Evolutionary conservation across 2,888 invertebrate genomes (phyloP), one percentile per base, ranked within the genome.

Genomic region (Melipona bicolor): DNA sequence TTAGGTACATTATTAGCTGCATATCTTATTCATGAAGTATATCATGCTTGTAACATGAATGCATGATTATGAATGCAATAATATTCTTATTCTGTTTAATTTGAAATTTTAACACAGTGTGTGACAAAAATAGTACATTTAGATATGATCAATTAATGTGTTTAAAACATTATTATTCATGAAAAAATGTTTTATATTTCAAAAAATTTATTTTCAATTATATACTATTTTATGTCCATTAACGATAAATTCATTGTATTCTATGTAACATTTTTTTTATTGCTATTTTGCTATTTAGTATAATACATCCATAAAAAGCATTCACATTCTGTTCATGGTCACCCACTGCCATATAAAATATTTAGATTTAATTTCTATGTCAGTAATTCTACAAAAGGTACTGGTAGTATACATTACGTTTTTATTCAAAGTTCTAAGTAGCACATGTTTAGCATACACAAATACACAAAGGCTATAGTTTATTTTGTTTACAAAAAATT

Each of bases 281-380:
- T 52, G 52, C 17, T 19, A 52, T 27, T 36, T 64, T 83, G 56
- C 43, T 43, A 43, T 43, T 43, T 64, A 67, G 54, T 56, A 71
- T 70, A 77, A 82, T 67, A 70, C 67, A 67, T 84, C 61, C 69
- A 77, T 80, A 77, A 70, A 83, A 75, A 80, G 83, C 68, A 86
- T 67, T 85, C 76, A 84, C 79, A 80, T 88, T 86, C 64, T 79
- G 73, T 49, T 81, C 84, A 77, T 80, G 79, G 62, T 77, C 71
- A 83, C 64, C 80, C 69, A 75, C 27, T 80, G 27, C 78, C 74
- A 77, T 82, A 78, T 81, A 79, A 59, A 77, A 81, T 59, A 56
- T 72, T 69, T 86, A 83, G 75, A 75, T 32, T 65, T 79, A 43
- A 79, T 72, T 80, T 81, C 69, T 76, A 21, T 79, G 65, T 59